Evolutionary conservation across 2,797 vertebrate genomes (phyloP), one percentile per base, ranked within the genome.

Genomic region (Ambastaia sidthimunki): DNA sequence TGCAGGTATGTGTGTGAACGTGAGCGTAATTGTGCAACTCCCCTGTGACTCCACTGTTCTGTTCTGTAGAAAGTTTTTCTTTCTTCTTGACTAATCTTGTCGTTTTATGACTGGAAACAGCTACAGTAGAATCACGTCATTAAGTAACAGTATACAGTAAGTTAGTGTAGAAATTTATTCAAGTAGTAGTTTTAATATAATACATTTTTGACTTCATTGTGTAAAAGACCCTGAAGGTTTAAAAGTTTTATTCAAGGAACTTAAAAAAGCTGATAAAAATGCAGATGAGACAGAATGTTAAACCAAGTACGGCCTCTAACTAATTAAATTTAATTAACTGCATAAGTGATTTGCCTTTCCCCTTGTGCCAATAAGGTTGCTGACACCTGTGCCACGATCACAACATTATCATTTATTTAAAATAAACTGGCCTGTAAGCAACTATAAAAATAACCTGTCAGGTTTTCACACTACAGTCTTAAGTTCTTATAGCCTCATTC

Each of bases 1-100:
- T 55, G 25, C 31, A 73, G 68, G 72, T 81, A 67, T 71, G 7
- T 34, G 80, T 83, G 82, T 15, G 73, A 21, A 18, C 47, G 50
- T 70, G 76, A 47, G 76, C 5, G 57, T 52, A 4, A 28, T 28
- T 28, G 31, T 82, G 70, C 80, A 72, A 71, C 16, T 65, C 62
- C n/a, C 41, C 25, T 37, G 31, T 81, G 65, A 74, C 25, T 7
- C 3, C 19, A 34, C 12, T 55, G 25, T 44, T 44, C 19, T 16
- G 72, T 21, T 70, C 34, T 76, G 25, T n/a, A n/a, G n/a, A n/a
- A n/a, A 19, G 23, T 67, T 71, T 48, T 34, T 25, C 47, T 57
- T 19, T 12, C 41, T 77, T 57, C 15, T 18, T 23, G 55, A 55
- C 16, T 28, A 59, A 60, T 44, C 21, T 21, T 54, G 57, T 63